These are phyloP conservation scores for Thereva nobilitata DNA, from an alignment of 2,888 invertebrate genomes.

Conservation along the genomic window DNA sequence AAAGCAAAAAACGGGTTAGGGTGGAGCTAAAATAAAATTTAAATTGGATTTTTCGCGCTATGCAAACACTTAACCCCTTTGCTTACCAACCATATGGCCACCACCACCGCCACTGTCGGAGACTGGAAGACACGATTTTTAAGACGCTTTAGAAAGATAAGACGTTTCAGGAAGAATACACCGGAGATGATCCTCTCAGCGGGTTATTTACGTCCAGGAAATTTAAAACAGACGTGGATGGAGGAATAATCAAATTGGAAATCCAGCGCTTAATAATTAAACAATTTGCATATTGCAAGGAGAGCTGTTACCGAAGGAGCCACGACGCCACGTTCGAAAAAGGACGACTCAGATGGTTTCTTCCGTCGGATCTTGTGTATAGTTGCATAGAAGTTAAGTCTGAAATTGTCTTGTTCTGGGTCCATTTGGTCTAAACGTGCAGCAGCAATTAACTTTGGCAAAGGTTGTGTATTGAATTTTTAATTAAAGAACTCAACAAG, in stretches of 20 bases:
- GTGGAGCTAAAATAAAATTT: slow-evolving; percentile 41
- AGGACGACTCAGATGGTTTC: slow-evolving; percentile 4
- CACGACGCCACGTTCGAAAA: slow-evolving; percentile 11
- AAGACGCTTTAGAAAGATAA: slow-evolving; percentile 5
- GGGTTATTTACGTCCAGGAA: slow-evolving; percentile 26
- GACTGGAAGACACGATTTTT: slow-evolving; percentile 13
- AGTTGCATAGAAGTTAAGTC: slow-evolving; percentile 9
- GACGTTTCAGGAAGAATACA: neutral
- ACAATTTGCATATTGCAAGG: slow-evolving; percentile 40
- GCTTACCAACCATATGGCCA: slow-evolving; percentile 10
- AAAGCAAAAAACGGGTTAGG: slow-evolving; percentile 37
- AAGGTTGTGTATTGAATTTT: slow-evolving; percentile 30
- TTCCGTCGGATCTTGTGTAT: slow-evolving; percentile 6
- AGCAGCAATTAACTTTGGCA: slow-evolving; percentile 33
- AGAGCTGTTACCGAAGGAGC: slow-evolving; percentile 12
- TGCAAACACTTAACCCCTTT: slow-evolving; percentile 35
- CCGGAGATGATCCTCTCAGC: slow-evolving; percentile 30
- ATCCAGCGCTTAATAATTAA: slow-evolving; percentile 38
- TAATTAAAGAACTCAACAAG: slow-evolving; percentile 15
- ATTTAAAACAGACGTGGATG: slow-evolving; percentile 31
- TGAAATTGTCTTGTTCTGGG: slow-evolving; percentile 25
- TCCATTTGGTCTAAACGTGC: slow-evolving; percentile 38
- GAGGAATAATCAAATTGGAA: slow-evolving; percentile 22
- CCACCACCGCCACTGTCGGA: neutral
- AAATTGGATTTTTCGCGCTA: slow-evolving; percentile 39